phyloP scores from a whole-genome alignment of 2,113 vertebrate species.

The Danio rerio region DNA sequence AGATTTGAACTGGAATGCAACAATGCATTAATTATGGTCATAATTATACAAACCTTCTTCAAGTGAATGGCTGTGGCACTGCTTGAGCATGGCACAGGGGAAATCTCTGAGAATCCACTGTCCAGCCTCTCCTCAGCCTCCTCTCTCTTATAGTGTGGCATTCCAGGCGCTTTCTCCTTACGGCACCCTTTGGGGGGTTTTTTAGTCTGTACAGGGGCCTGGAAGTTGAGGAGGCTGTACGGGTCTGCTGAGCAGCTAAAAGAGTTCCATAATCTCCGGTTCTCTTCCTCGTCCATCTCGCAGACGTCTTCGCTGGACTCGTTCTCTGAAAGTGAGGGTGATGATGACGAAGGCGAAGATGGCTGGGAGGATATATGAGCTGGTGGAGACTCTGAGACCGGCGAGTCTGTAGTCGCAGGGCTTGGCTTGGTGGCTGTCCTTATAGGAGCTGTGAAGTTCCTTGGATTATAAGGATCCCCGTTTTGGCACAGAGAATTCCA shows the following conservation, averaged over 20 bases:
- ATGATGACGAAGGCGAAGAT: slow-evolving; percentile 7
- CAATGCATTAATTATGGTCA: not conserved
- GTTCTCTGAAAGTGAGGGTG: slow-evolving; percentile 5
- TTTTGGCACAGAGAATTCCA: slow-evolving; percentile 83
- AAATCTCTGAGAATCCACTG: slow-evolving; percentile 65
- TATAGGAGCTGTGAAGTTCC: slow-evolving; percentile 85
- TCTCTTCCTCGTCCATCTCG: slow-evolving; percentile 84
- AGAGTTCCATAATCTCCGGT: slow-evolving; percentile 82
- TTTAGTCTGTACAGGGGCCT: slow-evolving; percentile 79
- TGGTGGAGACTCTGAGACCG: slow-evolving; percentile 53
- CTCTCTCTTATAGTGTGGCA: slow-evolving; percentile 56
- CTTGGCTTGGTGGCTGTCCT: slow-evolving; percentile 65
- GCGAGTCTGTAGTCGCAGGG: slow-evolving; percentile 51
- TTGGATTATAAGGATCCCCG: slow-evolving; percentile 87
- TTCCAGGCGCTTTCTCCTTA: slow-evolving; percentile 1
- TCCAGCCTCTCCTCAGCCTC: slow-evolving; percentile 69
- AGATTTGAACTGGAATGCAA: not conserved
- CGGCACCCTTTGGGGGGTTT: slow-evolving; percentile 24
- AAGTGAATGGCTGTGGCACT: slow-evolving; percentile 12
- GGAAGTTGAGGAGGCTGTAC: slow-evolving; percentile 90
- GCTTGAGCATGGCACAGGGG: not conserved
- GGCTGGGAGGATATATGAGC: slow-evolving; percentile 32
- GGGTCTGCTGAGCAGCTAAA: slow-evolving; percentile 86
- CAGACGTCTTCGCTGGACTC: slow-evolving; percentile 73
- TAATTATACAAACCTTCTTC: slow-evolving; percentile 71